Conservation (phyloP, 2,113 vertebrate species). For the Eulemur rufifrons region DNA sequence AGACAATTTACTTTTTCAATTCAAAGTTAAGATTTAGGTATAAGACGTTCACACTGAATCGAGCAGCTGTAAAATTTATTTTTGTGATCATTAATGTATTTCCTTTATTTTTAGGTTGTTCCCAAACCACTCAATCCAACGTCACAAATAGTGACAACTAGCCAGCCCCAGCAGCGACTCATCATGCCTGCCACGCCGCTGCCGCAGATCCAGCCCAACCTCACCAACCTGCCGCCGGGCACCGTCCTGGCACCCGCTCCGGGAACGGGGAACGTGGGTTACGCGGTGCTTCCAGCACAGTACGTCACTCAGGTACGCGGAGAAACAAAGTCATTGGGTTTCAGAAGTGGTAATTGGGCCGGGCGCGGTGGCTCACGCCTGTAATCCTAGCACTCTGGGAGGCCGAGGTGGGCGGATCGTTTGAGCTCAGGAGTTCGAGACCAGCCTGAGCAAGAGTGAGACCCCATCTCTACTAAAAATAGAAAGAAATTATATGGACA, state of each 20-base stretch:
- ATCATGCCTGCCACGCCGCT: constrained; percentile 98
- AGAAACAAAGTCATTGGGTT: background rate
- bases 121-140: constrained; percentile 92
- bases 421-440: too few relatives aligned
- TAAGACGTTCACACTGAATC: background rate
- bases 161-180: constrained; percentile 95
- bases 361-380: too few relatives aligned
- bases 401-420: too few relatives aligned
- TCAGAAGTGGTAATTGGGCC: background rate
- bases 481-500: too few relatives aligned
- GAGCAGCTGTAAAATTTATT: constrained; percentile 19
- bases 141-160: constrained; percentile 92
- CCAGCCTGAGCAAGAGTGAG: too few relatives aligned
- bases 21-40: background rate
- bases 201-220: constrained; percentile 97
- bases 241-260: constrained; percentile 95
- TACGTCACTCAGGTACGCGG: constrained; percentile 95
- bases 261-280: constrained; percentile 93
- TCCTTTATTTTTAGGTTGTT: constrained; percentile 87
- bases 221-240: constrained; percentile 95
- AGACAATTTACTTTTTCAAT: background rate
- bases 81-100: background rate
- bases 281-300: constrained; percentile 96
- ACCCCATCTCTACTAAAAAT: too few relatives aligned
- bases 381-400: too few relatives aligned